Percentiles rank a stretch among this genome's conserved stretches.
Evolutionary conservation across 2,113 vertebrate species (phyloP).

Genomic region (Numenius arquata): DNA sequence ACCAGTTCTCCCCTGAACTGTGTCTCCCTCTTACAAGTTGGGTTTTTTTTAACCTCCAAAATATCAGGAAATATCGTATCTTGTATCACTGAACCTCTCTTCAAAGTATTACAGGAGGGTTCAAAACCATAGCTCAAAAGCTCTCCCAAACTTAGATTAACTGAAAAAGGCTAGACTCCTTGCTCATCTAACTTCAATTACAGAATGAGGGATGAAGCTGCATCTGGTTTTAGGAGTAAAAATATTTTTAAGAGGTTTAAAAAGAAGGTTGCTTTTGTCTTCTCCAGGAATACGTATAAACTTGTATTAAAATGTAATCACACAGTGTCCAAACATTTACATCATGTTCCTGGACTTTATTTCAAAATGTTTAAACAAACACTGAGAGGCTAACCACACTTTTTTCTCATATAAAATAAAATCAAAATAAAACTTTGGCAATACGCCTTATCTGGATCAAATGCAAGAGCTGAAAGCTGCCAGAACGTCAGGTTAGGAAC

Average conservation of each 20-base stretch:
- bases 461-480: background rate
- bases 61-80: background rate
- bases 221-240: background rate
- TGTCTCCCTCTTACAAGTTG: background rate
- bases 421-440: background rate
- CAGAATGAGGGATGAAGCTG: background rate
- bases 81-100: background rate
- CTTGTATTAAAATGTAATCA: background rate
- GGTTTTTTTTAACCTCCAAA: background rate
- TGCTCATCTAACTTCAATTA: background rate
- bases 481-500: background rate
- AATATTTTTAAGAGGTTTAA: background rate
- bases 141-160: background rate
- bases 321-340: background rate
- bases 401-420: background rate
- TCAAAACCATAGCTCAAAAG: background rate
- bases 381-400: background rate
- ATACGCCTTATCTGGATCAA: background rate
- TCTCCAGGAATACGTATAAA: background rate
- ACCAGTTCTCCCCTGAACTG: background rate
- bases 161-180: background rate
- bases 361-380: background rate
- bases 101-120: background rate
- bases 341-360: background rate
- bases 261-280: background rate